Evolutionary conservation across 2,888 invertebrate genomes (phyloP), one percentile per base, ranked within the genome.

Genomic region (Yponomeuta sedellus): DNA sequence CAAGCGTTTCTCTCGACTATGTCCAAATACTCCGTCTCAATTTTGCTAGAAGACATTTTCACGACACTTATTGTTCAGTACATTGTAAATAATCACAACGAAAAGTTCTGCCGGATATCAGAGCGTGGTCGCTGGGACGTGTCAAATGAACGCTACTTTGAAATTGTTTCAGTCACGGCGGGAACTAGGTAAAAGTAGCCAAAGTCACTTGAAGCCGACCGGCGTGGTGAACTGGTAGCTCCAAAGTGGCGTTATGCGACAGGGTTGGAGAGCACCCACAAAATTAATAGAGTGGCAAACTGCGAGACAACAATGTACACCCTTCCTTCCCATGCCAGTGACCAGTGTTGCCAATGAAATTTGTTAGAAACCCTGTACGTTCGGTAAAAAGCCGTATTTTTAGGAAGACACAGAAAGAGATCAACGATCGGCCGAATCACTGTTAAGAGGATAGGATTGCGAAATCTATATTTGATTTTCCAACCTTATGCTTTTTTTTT

Each of bases 1-100:
- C 96, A 96, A 71, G 94, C 94, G 80, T 93, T 93, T 77, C 92
- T 94, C 72, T 92, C 92, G 76, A 93, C 93, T 75, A 96, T 93
- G 79, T 95, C 94, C 75, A 92, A 87, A 87, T 94, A 96, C 87
- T 96, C 96, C 66, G 93, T 92, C 88, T 96, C 95, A 71, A 96
- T 75, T 67, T 75, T 81, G 73, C 77, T 82, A 39, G 72, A 70
- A 66, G 67, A 69, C 78, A 78, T 80, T 69, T 77, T 80, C 67
- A 73, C 73, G 67, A 73, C 74, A 71, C 75, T 76, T 76, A 79
- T 76, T 71, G 68, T 70, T 16, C 56, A 56, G 25, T 16, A 25
- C 64, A 64, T 64, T 25, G 28, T 73, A 73, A 78, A 72, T 74
- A 71, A 64, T n/a, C 40, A 64, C 56, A 64, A 40, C 39, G 39